These are phyloP conservation scores for Cydia pomonella DNA, from an alignment of 1,140 invertebrate genomes.

Conservation along the genomic window DNA sequence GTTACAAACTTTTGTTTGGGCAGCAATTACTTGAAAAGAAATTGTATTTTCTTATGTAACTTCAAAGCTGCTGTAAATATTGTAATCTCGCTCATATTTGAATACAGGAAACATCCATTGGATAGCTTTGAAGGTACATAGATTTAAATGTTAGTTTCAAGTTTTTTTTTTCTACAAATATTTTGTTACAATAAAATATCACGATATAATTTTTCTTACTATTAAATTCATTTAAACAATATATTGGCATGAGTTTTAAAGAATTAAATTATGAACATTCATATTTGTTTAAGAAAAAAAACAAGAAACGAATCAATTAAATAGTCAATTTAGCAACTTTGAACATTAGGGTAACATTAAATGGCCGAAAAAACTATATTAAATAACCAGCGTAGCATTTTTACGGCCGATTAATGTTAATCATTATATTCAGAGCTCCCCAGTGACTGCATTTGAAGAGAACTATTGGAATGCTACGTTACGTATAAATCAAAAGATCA, in stretches of 20 bases:
- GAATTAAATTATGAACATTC: background rate
- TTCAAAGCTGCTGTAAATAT: slow-evolving; percentile 46
- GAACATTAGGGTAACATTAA: background rate
- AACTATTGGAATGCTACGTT: background rate
- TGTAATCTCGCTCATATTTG: background rate
- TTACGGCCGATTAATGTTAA: background rate
- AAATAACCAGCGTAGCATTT: background rate
- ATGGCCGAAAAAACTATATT: background rate
- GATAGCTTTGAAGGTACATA: slow-evolving; percentile 1
- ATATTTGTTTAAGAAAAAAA: slow-evolving; percentile 5
- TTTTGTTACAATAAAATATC: background rate
- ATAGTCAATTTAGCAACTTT: slow-evolving; percentile 1
- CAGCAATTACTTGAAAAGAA: slow-evolving; percentile 55
- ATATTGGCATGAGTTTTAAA: no score
- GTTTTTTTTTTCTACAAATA: background rate
- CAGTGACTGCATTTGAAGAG: background rate
- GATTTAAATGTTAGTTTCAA: background rate
- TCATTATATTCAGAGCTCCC: background rate
- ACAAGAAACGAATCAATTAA: background rate
- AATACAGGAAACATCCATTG: background rate
- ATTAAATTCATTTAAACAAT: no score
- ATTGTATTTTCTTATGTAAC: slow-evolving; percentile 38
- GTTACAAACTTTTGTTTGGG: slow-evolving; percentile 66
- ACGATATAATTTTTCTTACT: no score
- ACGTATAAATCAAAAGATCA: background rate